Evolutionary conservation across 30 jellyfish, hydroid and myxozoan genomes (phyloP), one percentile per base, ranked within the genome.

Genomic region (Aurelia aurita complex sp. Pacific): DNA sequence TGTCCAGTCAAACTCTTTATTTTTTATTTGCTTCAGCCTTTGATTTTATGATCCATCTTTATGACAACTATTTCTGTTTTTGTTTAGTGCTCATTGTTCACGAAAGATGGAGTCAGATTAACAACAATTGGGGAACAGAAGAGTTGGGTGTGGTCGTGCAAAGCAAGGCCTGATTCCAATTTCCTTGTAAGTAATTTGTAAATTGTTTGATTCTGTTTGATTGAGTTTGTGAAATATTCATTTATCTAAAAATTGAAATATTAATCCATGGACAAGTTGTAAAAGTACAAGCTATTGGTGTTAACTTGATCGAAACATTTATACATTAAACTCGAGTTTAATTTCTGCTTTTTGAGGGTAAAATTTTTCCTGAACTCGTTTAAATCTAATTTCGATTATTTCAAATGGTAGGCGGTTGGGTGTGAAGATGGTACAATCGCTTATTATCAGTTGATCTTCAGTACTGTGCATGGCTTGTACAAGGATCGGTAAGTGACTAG

Each of bases 341-440:
- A 40, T 40, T 40, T 40, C 10, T 40, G 4, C 10, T 40, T 40
- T 40, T 3, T 40, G 52, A 40, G 8, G 6, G 4, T 9, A 40
- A 40, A 9, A 40, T 40, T 6, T 40, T 40, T 6, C 52, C 52
- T 3, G 52, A 40, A 23, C 0, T 23, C 29, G 29, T 40, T 1
- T 40, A 0, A 40, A 40, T 40, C 52, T 54, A 66, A 40, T 19
- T 35, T 10, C 18, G 85, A 53, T 79, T 76, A 4, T 7, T 36
- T 15, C 69, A 53, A 50, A 60, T 36, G 12, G 2, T 23, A 93
- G 98, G 98, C 97, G 60, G 91, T 96, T 84, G 98, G 98, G 18
- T 89, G 97, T 79, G 97, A 82, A 54, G 98, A 93, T 79, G 98
- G 98, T 3, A 93, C 98, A 0, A 85, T 93, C n/a, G 98, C 98